Conservation (phyloP, 2,113 vertebrate genomes). For the Panurus biarmicus region DNA sequence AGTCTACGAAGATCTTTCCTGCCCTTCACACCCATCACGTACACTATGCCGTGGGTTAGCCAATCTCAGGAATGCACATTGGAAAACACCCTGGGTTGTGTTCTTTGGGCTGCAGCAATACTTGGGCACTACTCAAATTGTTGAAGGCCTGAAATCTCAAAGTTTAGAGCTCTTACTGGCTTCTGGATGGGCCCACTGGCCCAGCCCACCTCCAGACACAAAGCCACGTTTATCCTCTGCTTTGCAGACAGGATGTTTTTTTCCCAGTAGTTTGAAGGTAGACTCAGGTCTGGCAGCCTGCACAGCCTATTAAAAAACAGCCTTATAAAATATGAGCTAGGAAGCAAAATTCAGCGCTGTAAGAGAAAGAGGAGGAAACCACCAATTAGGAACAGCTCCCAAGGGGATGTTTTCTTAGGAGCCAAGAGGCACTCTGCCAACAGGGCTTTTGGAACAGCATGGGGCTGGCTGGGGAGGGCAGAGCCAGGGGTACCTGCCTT, state of each 20-base stretch:
- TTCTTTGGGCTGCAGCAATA: not conserved
- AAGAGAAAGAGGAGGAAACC: slow-evolving; percentile 51
- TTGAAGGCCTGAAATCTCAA: not conserved
- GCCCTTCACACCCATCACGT: not conserved
- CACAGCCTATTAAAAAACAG: slow-evolving; percentile 12
- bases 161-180: not conserved
- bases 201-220: not conserved
- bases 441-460: not conserved
- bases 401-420: slow-evolving; percentile 17
- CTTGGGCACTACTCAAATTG: not conserved
- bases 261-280: not conserved
- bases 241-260: slow-evolving; percentile 7
- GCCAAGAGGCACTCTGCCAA: slow-evolving; percentile 46
- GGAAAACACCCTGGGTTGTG: not conserved
- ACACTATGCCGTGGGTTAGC: not conserved
- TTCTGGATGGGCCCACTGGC: not conserved
- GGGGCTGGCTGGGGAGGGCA: not conserved
- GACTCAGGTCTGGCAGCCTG: slow-evolving; percentile 17
- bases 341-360: not conserved
- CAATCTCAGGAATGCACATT: not conserved
- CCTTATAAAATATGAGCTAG: slow-evolving; percentile 52
- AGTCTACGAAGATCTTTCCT: not conserved
- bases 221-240: not conserved
- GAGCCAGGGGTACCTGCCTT: not conserved
- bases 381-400: slow-evolving; percentile 48